Evolutionary conservation across 2,113 vertebrate species (phyloP).

Genomic region (Peromyscus maniculatus): DNA sequence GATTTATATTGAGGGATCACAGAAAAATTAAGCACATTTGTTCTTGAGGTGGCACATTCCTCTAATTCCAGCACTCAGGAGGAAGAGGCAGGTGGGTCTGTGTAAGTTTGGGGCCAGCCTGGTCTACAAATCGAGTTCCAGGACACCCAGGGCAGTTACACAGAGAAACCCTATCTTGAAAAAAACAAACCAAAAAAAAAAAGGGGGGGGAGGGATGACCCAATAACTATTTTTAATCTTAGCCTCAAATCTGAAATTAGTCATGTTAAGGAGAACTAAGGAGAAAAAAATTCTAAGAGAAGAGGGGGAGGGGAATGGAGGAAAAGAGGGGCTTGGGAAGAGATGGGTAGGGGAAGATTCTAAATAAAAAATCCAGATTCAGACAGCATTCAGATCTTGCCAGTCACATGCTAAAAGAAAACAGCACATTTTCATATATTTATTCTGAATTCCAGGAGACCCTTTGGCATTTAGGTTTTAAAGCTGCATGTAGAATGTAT

Average conservation of each 20-base stretch:
- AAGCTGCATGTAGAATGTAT: not conserved
- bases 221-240: not conserved
- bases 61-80: not conserved
- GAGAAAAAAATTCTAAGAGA: not conserved
- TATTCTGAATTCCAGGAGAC: slow-evolving; percentile 21
- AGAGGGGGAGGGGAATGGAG: not conserved
- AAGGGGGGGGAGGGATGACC: too few species aligned
- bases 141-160: not conserved
- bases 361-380: not conserved
- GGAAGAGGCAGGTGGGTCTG: not conserved
- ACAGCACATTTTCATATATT: not conserved
- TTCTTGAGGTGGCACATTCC: not conserved
- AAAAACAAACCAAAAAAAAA: not conserved
- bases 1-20: not conserved
- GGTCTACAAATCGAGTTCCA: not conserved
- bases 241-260: not conserved
- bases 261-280: not conserved
- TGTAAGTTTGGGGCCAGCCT: not conserved
- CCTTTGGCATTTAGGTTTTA: slow-evolving; percentile 5
- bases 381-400: not conserved
- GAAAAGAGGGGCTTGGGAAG: not conserved
- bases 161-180: not conserved
- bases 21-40: not conserved
- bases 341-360: not conserved
- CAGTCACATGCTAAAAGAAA: not conserved